Conservation (phyloP, 2,113 vertebrate species). For the Catharus minimus region DNA sequence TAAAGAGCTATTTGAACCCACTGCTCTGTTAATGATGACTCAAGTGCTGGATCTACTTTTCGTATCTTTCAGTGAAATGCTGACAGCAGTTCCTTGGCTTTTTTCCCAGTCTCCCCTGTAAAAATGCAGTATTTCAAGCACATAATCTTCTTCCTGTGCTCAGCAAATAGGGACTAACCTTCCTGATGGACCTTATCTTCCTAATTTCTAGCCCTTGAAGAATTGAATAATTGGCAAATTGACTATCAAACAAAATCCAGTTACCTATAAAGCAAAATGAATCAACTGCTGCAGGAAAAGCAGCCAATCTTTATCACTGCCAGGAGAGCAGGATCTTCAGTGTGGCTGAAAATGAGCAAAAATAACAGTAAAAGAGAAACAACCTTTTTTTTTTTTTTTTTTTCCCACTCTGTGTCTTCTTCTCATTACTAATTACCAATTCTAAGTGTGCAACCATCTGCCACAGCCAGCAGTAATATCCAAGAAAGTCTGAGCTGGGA, state of each 20-base stretch:
- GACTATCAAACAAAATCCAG: not conserved
- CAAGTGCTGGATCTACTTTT: not conserved
- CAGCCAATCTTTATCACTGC: not conserved
- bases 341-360: constrained; percentile 8
- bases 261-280: not conserved
- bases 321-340: not conserved
- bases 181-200: not conserved
- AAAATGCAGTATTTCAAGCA: not conserved
- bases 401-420: not conserved
- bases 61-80: not conserved
- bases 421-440: not conserved
- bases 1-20: not conserved
- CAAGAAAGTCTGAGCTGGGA: not conserved
- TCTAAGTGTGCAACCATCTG: not conserved
- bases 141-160: not conserved
- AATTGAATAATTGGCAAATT: not conserved
- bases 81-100: not conserved
- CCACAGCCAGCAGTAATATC: not conserved
- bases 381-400: not conserved
- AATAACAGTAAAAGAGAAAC: not conserved
- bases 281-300: not conserved
- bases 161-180: not conserved
- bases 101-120: not conserved
- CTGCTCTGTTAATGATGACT: not conserved
- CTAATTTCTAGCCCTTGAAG: not conserved